Percentiles rank a stretch among this genome's conserved stretches.
These are phyloP conservation scores for Oreochromis aureus DNA, from an alignment of 2,113 vertebrate species.

Conservation along the genomic window DNA sequence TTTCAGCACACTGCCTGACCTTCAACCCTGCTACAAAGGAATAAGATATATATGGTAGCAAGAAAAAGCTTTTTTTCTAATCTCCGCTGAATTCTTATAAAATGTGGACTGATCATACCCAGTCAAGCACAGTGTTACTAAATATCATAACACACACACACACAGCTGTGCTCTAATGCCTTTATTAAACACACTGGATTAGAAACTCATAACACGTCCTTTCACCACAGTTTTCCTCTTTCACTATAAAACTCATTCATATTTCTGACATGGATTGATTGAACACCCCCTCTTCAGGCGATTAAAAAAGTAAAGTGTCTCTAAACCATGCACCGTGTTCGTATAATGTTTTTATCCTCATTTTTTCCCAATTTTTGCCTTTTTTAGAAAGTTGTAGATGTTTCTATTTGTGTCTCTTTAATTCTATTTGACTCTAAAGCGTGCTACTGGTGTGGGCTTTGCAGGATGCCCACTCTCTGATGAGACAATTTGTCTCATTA, in stretches of 20 bases:
- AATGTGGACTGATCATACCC: background rate
- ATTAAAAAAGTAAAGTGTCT: background rate
- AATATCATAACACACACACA: background rate
- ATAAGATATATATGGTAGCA: background rate
- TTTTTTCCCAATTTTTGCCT: background rate
- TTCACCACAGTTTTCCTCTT: background rate
- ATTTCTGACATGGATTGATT: background rate
- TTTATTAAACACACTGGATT: background rate
- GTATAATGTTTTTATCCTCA: background rate
- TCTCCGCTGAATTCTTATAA: background rate
- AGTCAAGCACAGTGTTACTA: background rate
- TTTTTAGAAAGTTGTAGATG: background rate
- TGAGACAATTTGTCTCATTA: background rate
- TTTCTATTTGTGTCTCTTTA: background rate
- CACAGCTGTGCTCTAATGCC: background rate
- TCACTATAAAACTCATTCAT: background rate
- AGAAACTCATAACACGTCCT: background rate
- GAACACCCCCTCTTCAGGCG: background rate
- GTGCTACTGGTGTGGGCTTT: background rate
- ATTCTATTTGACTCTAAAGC: background rate
- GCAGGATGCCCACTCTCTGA: background rate
- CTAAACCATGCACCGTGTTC: background rate
- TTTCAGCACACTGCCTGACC: conserved; percentile 5
- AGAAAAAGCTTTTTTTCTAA: background rate
- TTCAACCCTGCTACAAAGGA: background rate